Percentiles rank a stretch among this genome's conserved stretches.
Evolutionary conservation across 2,113 vertebrate genomes (phyloP).

Genomic region (Thryonomys swinderianus): DNA sequence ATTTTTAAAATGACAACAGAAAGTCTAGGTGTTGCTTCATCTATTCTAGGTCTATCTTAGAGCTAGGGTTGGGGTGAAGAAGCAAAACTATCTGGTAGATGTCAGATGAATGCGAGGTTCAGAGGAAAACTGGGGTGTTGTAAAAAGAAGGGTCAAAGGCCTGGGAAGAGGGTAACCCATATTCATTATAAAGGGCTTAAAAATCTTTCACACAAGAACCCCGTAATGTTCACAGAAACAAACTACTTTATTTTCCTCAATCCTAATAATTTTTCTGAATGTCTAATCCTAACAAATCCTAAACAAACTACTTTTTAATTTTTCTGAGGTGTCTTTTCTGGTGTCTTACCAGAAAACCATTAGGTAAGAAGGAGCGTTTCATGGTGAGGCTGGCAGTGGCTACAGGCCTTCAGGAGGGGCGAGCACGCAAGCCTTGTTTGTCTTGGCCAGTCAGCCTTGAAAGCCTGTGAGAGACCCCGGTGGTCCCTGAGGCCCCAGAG

Average conservation of each 20-base stretch:
- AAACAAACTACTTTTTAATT: too few species aligned
- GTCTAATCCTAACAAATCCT: too few species aligned
- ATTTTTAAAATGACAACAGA: neutral
- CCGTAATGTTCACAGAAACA: neutral
- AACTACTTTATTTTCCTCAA: neutral
- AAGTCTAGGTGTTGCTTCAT: neutral
- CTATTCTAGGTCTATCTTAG: neutral
- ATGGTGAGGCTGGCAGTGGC: neutral
- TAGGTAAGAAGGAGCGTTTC: neutral
- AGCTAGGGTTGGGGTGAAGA: neutral
- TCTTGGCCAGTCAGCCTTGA: neutral
- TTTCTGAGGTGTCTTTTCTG: too few species aligned
- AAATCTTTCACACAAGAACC: neutral
- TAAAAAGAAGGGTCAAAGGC: neutral
- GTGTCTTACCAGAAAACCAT: too few species aligned
- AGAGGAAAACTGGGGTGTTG: neutral
- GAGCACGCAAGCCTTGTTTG: neutral
- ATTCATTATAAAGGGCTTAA: neutral
- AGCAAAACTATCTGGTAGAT: neutral
- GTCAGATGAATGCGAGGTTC: neutral
- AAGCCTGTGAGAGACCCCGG: neutral
- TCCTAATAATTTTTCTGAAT: conserved; percentile 7
- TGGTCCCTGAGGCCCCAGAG: neutral
- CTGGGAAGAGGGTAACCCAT: neutral
- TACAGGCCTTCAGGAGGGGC: neutral